Evolutionary conservation across 2,113 vertebrate genomes (phyloP).

Genomic region (Zapus hudsonius): DNA sequence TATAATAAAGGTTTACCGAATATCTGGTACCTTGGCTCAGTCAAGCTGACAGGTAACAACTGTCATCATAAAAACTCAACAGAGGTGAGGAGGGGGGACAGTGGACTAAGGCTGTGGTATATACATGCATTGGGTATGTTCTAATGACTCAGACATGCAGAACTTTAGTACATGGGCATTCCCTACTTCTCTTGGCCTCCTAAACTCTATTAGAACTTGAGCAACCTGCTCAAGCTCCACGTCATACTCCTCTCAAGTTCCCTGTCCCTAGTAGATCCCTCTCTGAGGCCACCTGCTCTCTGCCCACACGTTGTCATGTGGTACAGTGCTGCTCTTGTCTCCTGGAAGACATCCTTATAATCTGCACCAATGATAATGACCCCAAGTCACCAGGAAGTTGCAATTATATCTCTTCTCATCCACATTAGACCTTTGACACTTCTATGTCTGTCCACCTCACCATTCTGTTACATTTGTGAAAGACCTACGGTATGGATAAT

Average conservation of each 20-base stretch:
- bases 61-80: neutral
- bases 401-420: neutral
- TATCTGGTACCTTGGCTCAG: neutral
- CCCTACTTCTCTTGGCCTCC: neutral
- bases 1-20: neutral
- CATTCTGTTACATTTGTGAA: slow-evolving; percentile 16
- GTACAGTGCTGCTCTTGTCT: neutral
- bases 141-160: neutral
- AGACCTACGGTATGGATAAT: slow-evolving; percentile 40
- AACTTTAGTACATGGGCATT: neutral
- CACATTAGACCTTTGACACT: neutral
- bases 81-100: neutral
- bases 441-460: neutral
- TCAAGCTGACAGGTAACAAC: neutral
- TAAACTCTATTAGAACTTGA: neutral
- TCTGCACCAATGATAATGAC: neutral
- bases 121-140: neutral
- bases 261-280: neutral
- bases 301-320: neutral
- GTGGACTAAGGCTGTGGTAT: neutral
- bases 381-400: neutral
- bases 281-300: neutral
- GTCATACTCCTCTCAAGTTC: neutral
- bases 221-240: neutral
- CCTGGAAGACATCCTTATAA: neutral